phyloP scores from a whole-genome alignment of 1,140 invertebrate genomes.

The Ladona fulva region DNA sequence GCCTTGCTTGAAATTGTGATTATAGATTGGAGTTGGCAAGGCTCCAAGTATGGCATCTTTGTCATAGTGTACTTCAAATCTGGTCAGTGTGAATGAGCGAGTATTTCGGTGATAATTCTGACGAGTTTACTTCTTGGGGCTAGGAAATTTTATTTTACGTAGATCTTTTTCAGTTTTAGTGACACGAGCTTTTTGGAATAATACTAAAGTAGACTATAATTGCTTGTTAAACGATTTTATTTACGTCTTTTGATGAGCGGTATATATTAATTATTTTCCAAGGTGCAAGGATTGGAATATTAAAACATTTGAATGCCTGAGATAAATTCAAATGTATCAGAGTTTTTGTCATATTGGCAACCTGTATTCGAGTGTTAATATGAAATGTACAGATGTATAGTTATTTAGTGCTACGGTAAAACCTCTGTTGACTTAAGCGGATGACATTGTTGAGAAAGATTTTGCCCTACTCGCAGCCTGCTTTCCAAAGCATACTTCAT shows the following conservation, averaged over 20 bases:
- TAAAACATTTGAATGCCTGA: not conserved
- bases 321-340: not conserved
- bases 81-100: not conserved
- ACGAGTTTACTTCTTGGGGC: not conserved
- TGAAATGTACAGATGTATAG: not conserved
- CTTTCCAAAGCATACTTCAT: not conserved
- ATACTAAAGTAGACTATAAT: no score
- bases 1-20: constrained; percentile 5
- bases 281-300: not conserved
- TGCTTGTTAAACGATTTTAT: no score
- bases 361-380: not conserved
- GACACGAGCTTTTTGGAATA: not conserved
- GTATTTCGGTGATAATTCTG: not conserved
- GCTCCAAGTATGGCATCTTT: not conserved
- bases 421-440: not conserved
- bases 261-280: no score
- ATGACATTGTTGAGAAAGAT: not conserved
- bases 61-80: not conserved
- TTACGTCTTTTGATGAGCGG: no score
- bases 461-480: not conserved
- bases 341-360: constrained; percentile 7
- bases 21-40: not conserved
- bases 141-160: not conserved
- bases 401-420: not conserved
- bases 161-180: not conserved